Evolutionary conservation across 2,888 invertebrate species (phyloP), one percentile per base, ranked within the genome.

Genomic region (Drosophila rubida): DNA sequence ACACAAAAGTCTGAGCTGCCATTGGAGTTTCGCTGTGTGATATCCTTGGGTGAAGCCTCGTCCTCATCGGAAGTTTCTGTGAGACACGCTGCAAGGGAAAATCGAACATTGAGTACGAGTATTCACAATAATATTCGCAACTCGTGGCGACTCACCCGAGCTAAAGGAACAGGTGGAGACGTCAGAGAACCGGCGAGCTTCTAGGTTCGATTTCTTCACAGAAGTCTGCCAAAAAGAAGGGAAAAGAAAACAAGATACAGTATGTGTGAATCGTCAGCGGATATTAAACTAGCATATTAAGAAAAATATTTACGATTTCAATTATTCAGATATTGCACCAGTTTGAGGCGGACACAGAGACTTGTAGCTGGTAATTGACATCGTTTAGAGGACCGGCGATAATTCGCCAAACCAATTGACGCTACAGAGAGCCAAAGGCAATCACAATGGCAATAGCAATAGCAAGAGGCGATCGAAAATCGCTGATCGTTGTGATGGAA

Each of bases 91-190:
- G 32, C n/a, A 11, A 37, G 0, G 9, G 11, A 48, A 45, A 2
- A 37, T 7, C 2, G 0, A 1, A 7, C 8, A 30, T 49, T 39
- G 4, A 3, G 13, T 37, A 1, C 5, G 2, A 13, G n/a, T n/a
- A n/a, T n/a, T n/a, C n/a, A n/a, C 7, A 8, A 5, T 27, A 7
- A 6, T 7, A 27, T n/a, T 16, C 9, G 2, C 22, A 8, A 16
- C 8, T 1, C 9, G 9, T 27, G 5, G 4, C 8, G 7, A 77
- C 93, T 92, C 93, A 96, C 96, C 95, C 78, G 98, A 98, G 92
- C 97, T 97, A 92, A 97, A 97, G 13, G 97, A 97, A 92, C 98
- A 98, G 27, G 97, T 97, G 32, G 98, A 98, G 1, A 97, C 97
- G 2, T 97, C 97, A 2, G 98, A 98, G 27, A 97, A 93, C 0